These are phyloP conservation scores for Sebastes cheni DNA, from an alignment of 2,797 vertebrate genomes.

Conservation along the genomic window DNA sequence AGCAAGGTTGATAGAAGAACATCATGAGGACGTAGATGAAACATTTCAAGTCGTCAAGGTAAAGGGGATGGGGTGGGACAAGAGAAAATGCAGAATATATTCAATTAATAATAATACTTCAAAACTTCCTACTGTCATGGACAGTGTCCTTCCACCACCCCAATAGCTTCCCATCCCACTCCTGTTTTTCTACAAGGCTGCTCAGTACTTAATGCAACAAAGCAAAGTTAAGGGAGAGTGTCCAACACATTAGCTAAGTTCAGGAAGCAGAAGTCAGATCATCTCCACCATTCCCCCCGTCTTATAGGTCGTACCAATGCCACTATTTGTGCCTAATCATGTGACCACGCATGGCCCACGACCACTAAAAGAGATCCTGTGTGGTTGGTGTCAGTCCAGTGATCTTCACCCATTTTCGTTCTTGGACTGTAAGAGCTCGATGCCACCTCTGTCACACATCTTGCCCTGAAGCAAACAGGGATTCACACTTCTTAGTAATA, in stretches of 20 bases:
- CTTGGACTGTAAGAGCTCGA: constrained; percentile 99
- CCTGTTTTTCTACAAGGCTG: constrained; percentile 62
- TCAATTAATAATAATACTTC: constrained; percentile 81
- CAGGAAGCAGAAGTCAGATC: constrained; percentile 77
- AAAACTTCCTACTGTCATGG: constrained; percentile 72
- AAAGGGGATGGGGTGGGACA: constrained; percentile 84
- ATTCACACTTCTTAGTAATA: constrained; percentile 99
- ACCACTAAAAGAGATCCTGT: constrained; percentile 98
- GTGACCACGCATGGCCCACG: constrained; percentile 92
- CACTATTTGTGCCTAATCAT: constrained; percentile 94
- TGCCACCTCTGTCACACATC: constrained; percentile 99
- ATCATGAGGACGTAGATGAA: constrained; percentile 98
- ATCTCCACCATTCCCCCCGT: constrained; percentile 84
- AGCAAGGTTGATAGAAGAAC: constrained; percentile 99
- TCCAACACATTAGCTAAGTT: constrained; percentile 77
- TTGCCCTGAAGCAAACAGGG: constrained; percentile 99
- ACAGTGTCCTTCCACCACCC: constrained; percentile 75
- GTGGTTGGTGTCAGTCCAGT: constrained; percentile 96
- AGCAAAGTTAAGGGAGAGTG: constrained; percentile 67
- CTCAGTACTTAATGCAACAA: constrained; percentile 75
- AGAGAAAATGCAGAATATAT: constrained; percentile 89
- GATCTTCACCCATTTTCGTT: constrained; percentile 99
- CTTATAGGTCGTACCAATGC: constrained; percentile 89
- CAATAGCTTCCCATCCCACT: constrained; percentile 72
- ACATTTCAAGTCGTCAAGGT: constrained; percentile 98